These are phyloP conservation scores for Eupsilia transversa DNA, from an alignment of 2,888 invertebrate genomes.

Conservation along the genomic window DNA sequence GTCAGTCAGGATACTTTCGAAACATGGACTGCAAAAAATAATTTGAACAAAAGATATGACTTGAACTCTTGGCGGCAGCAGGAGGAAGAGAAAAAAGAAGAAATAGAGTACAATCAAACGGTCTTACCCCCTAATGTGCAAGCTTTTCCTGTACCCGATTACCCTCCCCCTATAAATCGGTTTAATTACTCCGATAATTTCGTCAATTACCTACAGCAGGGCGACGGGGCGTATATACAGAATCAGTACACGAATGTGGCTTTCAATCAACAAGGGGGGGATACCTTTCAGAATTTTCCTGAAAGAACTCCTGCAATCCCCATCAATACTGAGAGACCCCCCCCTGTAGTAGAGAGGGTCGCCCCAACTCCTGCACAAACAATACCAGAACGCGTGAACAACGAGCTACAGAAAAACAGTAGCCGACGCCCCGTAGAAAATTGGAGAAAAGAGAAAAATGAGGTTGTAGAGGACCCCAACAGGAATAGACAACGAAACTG, in stretches of 20 bases:
- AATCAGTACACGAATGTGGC: constrained; percentile 77
- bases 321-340: constrained; percentile 56
- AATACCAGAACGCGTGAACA: constrained; percentile 79
- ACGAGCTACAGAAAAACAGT: constrained; percentile 80
- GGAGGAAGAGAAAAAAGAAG: constrained; percentile 81
- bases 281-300: constrained; percentile 72
- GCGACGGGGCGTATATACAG: constrained; percentile 85
- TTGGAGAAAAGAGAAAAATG: constrained; percentile 83
- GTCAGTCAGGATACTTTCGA: constrained; percentile 80
- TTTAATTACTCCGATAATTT: constrained; percentile 77
- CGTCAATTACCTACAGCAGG: constrained; percentile 84
- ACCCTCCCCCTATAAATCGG: constrained; percentile 78
- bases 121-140: constrained; percentile 77
- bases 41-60: constrained; percentile 83
- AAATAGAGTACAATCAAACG: constrained; percentile 79
- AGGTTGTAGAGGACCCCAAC: constrained; percentile 77
- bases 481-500: constrained; percentile 80
- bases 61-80: constrained; percentile 86
- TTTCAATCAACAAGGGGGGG: constrained; percentile 78
- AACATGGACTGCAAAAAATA: constrained; percentile 81
- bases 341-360: constrained; percentile 56
- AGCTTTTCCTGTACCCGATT: constrained; percentile 72
- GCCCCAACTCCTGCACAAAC: constrained; percentile 45
- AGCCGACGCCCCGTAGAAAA: constrained; percentile 80
- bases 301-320: constrained; percentile 53